Percentiles rank a stretch among this genome's conserved stretches.
These are phyloP conservation scores for Trachythela sp. DNA, from an alignment of 64 coral and sea anemone genomes.

Conservation along the genomic window DNA sequence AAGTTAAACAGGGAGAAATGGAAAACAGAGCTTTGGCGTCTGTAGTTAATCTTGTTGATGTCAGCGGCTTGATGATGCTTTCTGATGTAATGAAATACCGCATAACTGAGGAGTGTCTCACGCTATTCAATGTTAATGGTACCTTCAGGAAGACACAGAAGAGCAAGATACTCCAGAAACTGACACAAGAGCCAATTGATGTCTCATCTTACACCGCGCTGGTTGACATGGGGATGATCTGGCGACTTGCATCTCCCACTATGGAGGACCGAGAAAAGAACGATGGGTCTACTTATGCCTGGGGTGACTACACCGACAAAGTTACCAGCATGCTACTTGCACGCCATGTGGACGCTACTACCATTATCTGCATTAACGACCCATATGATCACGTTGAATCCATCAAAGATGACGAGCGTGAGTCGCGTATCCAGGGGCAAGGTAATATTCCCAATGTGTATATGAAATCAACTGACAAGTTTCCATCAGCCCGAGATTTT, in stretches of 20 bases:
- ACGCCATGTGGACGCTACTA: neutral
- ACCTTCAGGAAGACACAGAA: constrained; percentile 20
- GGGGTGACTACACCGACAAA: neutral
- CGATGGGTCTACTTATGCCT: neutral
- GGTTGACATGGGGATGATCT: constrained; percentile 21
- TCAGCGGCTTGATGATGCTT: neutral
- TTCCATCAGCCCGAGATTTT: neutral
- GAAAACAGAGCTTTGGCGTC: neutral
- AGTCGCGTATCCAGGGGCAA: neutral
- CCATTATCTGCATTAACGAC: constrained; percentile 2
- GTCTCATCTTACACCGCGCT: neutral
- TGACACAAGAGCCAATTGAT: neutral
- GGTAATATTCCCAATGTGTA: neutral
- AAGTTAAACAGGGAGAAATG: constrained; percentile 6
- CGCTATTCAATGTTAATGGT: neutral
- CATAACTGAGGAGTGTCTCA: constrained; percentile 1
- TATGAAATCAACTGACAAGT: constrained; percentile 1
- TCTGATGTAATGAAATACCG: constrained; percentile 7
- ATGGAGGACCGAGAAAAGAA: neutral
- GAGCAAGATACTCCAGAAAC: constrained; percentile 20
- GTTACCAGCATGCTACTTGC: neutral
- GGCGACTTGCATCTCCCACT: neutral
- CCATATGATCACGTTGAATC: neutral
- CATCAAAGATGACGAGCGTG: constrained; percentile 9
- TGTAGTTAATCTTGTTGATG: neutral